These are phyloP conservation scores for Rhyacophila brunnea DNA, from an alignment of 1,140 invertebrate species.

Conservation along the genomic window DNA sequence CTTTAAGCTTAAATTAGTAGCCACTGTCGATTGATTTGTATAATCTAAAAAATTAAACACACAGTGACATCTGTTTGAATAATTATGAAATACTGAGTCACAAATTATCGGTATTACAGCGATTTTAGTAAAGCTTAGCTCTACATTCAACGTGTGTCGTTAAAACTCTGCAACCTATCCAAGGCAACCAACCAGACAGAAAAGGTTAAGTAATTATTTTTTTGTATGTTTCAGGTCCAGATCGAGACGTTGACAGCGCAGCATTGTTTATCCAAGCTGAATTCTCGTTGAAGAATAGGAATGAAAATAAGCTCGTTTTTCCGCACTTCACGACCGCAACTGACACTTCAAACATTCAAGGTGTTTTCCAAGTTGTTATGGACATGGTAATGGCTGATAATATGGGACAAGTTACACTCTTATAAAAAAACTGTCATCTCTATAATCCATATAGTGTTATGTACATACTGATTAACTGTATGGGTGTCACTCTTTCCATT, in stretches of 20 bases:
- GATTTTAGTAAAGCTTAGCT: too few relatives aligned
- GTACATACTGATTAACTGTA: too few relatives aligned
- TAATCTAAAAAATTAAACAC: too few relatives aligned
- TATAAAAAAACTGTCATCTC: constrained; percentile 39
- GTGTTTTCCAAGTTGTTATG: constrained; percentile 63
- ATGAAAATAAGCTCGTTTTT: constrained; percentile 60
- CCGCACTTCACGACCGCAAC: constrained; percentile 67
- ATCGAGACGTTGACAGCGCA: constrained; percentile 63
- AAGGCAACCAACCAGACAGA: not conserved
- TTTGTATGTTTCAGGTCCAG: constrained; percentile 53
- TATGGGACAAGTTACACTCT: constrained; percentile 55
- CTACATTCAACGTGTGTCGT: too few relatives aligned
- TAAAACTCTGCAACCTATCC: too few relatives aligned
- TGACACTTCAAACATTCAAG: constrained; percentile 62
- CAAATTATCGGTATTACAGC: too few relatives aligned
- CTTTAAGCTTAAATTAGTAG: too few relatives aligned
- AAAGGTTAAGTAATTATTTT: not conserved
- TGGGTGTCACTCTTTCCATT: too few relatives aligned
- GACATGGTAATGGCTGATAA: constrained; percentile 62
- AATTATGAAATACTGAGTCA: too few relatives aligned
- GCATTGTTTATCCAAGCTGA: constrained; percentile 64
- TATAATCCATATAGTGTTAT: too few relatives aligned
- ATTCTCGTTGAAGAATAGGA: constrained; percentile 59
- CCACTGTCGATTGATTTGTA: too few relatives aligned
- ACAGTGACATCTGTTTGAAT: too few relatives aligned